Evolutionary conservation across 2,797 vertebrate species (phyloP).

Genomic region (Poecilia wingei): DNA sequence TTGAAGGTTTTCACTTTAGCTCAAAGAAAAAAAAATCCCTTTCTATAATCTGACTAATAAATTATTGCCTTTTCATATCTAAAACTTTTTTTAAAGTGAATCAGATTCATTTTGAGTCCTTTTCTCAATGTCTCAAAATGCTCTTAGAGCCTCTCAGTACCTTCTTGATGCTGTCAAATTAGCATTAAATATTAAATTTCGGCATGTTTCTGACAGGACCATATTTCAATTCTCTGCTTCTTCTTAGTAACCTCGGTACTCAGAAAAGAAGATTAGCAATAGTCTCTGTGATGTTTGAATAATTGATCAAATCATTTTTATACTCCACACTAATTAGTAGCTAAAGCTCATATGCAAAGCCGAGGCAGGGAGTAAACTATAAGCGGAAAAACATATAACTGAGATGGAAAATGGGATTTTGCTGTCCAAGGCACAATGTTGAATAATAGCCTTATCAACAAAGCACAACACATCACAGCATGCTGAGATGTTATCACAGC

Average conservation of each 20-base stretch:
- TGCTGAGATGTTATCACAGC: slow-evolving; percentile 65
- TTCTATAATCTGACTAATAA: slow-evolving; percentile 14
- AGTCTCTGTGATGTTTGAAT: slow-evolving; percentile 47
- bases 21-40: not conserved
- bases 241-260: slow-evolving; percentile 24
- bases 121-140: slow-evolving; percentile 39
- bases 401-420: slow-evolving; percentile 59
- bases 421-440: slow-evolving; percentile 66
- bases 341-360: slow-evolving; percentile 39
- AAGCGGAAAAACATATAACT: slow-evolving; percentile 46
- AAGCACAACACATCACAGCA: slow-evolving; percentile 68
- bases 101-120: slow-evolving; percentile 30
- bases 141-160: slow-evolving; percentile 20
- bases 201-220: slow-evolving; percentile 35
- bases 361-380: slow-evolving; percentile 39
- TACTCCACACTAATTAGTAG: slow-evolving; percentile 51
- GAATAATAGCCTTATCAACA: slow-evolving; percentile 75
- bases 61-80: slow-evolving; percentile 36
- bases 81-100: slow-evolving; percentile 20
- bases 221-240: slow-evolving; percentile 35
- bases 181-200: slow-evolving; percentile 44
- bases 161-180: slow-evolving; percentile 45
- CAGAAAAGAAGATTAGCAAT: slow-evolving; percentile 27
- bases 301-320: slow-evolving; percentile 49
- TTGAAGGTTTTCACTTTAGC: slow-evolving; percentile 10